Conservation (phyloP, 1,140 invertebrate genomes). For the Drepana arcuata region DNA sequence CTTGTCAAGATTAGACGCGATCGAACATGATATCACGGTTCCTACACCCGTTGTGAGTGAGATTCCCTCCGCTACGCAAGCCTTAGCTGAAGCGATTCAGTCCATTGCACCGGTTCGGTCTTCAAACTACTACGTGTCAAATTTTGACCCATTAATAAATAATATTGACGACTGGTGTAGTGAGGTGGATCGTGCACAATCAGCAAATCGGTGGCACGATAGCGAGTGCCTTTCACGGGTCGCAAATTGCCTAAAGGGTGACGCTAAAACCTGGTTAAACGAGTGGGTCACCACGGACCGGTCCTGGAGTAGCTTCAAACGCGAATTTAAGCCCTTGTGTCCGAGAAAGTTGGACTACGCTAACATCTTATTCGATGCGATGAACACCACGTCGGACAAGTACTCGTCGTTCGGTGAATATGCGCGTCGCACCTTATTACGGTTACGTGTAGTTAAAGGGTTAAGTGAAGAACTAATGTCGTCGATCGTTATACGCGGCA, state of each 20-base stretch:
- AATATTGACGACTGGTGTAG: conserved; percentile 11
- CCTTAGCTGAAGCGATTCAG: neutral
- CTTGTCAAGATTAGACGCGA: too few species aligned
- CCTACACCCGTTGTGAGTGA: too few species aligned
- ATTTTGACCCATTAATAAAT: conserved; percentile 4
- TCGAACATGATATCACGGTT: too few species aligned
- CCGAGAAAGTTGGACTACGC: conserved; percentile 5
- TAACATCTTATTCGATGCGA: conserved; percentile 10
- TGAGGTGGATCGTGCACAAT: conserved; percentile 7
- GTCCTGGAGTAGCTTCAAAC: conserved; percentile 11
- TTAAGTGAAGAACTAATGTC: neutral
- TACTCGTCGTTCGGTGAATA: conserved; percentile 10
- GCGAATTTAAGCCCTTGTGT: conserved; percentile 11
- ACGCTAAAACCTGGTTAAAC: conserved; percentile 10
- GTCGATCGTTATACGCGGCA: conserved; percentile 1
- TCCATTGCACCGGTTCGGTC: neutral
- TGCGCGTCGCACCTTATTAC: conserved; percentile 1
- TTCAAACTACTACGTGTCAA: neutral
- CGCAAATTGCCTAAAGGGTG: conserved; percentile 8
- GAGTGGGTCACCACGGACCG: conserved; percentile 14
- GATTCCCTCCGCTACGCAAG: too few species aligned
- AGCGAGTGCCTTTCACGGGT: conserved; percentile 9
- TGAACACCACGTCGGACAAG: conserved; percentile 6
- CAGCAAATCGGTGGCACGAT: conserved; percentile 7
- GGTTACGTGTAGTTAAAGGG: conserved; percentile 1